Percentiles rank a stretch among this genome's conserved stretches.
Conservation (phyloP, 2,888 invertebrate genomes). For the Epistrophe eligans region DNA sequence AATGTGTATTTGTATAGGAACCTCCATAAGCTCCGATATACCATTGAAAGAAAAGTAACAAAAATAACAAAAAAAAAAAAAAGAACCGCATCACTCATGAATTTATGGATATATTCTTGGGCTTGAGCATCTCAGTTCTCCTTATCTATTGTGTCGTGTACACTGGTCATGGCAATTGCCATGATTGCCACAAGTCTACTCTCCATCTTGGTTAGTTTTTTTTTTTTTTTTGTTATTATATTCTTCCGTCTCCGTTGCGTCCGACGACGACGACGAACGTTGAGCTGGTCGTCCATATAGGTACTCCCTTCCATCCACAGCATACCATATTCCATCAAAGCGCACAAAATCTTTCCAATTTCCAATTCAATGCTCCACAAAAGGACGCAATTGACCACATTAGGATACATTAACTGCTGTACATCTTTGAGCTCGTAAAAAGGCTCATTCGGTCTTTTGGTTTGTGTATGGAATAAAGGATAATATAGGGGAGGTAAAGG, state of each 20-base stretch:
- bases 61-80: no score
- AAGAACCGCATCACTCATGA: slow-evolving; percentile 62
- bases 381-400: slow-evolving; percentile 76
- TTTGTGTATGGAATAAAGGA: slow-evolving; percentile 6
- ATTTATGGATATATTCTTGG: slow-evolving; percentile 69
- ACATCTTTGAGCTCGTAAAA: slow-evolving; percentile 61
- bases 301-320: not conserved
- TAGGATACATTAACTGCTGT: slow-evolving; percentile 76
- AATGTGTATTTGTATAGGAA: not conserved
- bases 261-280: no score
- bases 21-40: not conserved
- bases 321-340: slow-evolving; percentile 47
- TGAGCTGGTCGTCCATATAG: not conserved
- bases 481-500: not conserved
- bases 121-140: slow-evolving; percentile 18
- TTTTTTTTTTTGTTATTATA: not conserved
- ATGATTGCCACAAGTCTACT: slow-evolving; percentile 70
- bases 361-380: slow-evolving; percentile 76
- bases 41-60: slow-evolving; percentile 18
- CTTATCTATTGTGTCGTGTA: slow-evolving; percentile 71
- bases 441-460: slow-evolving; percentile 38
- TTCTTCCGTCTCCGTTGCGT: no score
- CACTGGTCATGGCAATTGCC: slow-evolving; percentile 68
- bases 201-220: slow-evolving; percentile 16
- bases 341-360: slow-evolving; percentile 74